phyloP scores from a whole-genome alignment of 2,888 invertebrate genomes.

The Protonemura montana region DNA sequence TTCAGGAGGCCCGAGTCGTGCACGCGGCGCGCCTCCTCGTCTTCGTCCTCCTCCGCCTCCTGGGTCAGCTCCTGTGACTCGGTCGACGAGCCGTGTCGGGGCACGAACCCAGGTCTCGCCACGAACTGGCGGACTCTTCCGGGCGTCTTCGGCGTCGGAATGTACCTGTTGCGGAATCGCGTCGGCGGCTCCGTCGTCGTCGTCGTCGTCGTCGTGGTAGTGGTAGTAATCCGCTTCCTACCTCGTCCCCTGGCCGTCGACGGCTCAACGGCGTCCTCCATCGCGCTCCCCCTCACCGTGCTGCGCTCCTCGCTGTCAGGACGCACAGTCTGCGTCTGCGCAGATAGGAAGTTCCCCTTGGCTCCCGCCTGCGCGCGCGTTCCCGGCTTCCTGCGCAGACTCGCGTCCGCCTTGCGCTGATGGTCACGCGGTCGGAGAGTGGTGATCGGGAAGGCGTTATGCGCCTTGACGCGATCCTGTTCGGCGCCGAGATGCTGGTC shows the following conservation, averaged over 20 bases:
- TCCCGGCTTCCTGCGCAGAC: constrained; percentile 49
- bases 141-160: constrained; percentile 53
- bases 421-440: constrained; percentile 42
- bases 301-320: constrained; percentile 36
- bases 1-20: constrained; percentile 41
- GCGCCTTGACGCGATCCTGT: constrained; percentile 29
- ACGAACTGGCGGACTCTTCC: constrained; percentile 53
- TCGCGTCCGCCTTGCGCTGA: constrained; percentile 50
- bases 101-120: constrained; percentile 52
- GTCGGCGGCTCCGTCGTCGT: constrained; percentile 53
- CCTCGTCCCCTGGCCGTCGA: not conserved
- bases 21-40: constrained; percentile 45
- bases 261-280: not conserved
- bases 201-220: constrained; percentile 49
- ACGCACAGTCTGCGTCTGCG: constrained; percentile 32
- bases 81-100: constrained; percentile 52
- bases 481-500: constrained; percentile 55
- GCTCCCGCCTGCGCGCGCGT: constrained; percentile 50
- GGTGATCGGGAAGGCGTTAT: constrained; percentile 9
- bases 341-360: constrained; percentile 50
- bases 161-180: constrained; percentile 54
- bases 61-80: constrained; percentile 60
- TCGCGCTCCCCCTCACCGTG: not conserved
- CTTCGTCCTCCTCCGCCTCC: constrained; percentile 48
- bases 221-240: not conserved